A percentile compares a stretch with the other conserved stretches of the same genome.
These are phyloP conservation scores for Psophia crepitans DNA, from an alignment of 2,113 vertebrate genomes.

Conservation along the genomic window DNA sequence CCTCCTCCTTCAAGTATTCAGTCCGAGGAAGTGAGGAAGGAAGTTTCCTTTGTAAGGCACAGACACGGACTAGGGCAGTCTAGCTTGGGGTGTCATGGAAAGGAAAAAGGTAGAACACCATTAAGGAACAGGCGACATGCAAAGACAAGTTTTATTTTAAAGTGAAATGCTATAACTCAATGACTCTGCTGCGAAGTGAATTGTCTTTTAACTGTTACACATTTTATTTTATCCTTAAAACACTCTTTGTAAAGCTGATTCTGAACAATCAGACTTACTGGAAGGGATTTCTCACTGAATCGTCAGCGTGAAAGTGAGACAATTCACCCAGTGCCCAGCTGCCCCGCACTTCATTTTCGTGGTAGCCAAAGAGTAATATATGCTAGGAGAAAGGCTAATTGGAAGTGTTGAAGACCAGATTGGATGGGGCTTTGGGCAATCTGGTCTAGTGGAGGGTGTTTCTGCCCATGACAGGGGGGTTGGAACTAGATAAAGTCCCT, in stretches of 20 bases:
- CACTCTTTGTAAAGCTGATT: not conserved
- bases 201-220: not conserved
- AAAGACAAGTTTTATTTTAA: not conserved
- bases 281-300: not conserved
- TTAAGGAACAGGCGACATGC: not conserved
- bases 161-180: not conserved
- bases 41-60: not conserved
- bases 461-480: too few relatives aligned
- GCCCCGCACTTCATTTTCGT: not conserved
- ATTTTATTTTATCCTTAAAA: not conserved
- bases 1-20: not conserved
- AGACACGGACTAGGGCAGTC: not conserved
- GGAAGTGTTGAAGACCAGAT: too few relatives aligned
- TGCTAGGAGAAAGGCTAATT: not conserved
- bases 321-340: not conserved
- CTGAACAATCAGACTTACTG: not conserved
- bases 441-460: too few relatives aligned
- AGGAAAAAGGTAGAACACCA: not conserved
- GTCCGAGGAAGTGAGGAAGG: not conserved
- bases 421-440: too few relatives aligned
- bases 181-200: not conserved
- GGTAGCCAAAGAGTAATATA: not conserved
- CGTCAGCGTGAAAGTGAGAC: accelerated
- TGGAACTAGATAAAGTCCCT: too few relatives aligned
- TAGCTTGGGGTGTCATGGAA: not conserved